Evolutionary conservation across 2,113 vertebrate species (phyloP), one percentile per base, ranked within the genome.

Genomic region (Galbula dea): DNA sequence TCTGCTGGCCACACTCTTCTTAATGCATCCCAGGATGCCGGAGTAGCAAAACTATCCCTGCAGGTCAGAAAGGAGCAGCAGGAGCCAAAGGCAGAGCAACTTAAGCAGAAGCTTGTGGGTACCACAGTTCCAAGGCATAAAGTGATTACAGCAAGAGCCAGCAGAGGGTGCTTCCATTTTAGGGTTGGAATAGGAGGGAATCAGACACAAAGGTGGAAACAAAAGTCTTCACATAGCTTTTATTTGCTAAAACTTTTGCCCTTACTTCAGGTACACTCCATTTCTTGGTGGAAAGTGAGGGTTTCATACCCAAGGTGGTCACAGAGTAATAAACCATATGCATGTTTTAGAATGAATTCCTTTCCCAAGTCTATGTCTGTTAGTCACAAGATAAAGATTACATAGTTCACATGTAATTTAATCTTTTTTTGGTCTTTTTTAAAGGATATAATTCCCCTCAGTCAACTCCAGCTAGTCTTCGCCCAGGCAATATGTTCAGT

Each of bases 91-190:
- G 32, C 26, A 55, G 61, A 77, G 26, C 15, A 51, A 55, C 69
- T 68, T 59, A 49, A 37, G 2, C 3, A 8, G 26, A 19, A 71
- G 24, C 22, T 89, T 45, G 49, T 45, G 39, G 39, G 57, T 45
- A 41, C 20, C 74, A 52, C 7, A 9, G 26, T 80, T 71, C 49
- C 67, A 89, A 93, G 82, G 17, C 32, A 32, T 17, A 48, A 85
- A 95, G 94, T 92, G 78, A 97, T 96, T 83, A 79, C 46, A 1
- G 20, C 2, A 94, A 67, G 63, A 96, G 76, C 95, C 95, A 97
- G 94, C 77, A 98, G 96, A 96, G 96, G 95, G 93, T 93, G 94
- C 94, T 96, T 98, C 94, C 77, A 88, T 97, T 96, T 97, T 96
- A 96, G 94, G 84, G 91, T 76, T 96, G 63, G 27, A 73, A 68